Conservation (phyloP, 2,113 vertebrate species). For the Eulemur rufifrons region DNA sequence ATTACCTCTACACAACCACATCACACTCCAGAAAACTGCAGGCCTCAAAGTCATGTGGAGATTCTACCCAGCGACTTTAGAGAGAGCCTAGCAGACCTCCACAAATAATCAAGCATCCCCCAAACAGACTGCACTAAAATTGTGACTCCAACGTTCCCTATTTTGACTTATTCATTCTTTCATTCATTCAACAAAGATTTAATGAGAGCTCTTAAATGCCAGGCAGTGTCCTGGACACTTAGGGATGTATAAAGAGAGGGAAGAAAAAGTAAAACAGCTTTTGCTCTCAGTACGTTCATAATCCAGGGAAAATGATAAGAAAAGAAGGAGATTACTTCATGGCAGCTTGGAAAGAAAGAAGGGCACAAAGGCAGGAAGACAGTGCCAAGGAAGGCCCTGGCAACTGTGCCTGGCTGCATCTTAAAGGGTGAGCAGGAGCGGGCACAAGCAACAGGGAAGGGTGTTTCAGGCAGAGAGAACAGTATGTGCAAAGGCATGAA, state of each 20-base stretch:
- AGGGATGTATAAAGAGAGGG: neutral
- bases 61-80: neutral
- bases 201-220: neutral
- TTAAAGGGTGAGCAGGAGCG: neutral
- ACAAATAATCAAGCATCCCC: neutral
- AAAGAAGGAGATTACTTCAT: neutral
- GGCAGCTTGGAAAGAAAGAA: neutral
- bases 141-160: too few species aligned
- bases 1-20: neutral
- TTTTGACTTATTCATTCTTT: neutral
- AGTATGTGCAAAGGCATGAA: accelerated
- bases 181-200: neutral
- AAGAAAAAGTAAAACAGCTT: neutral
- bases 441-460: neutral
- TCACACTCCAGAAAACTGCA: neutral
- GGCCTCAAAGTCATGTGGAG: neutral
- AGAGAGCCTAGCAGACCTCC: neutral
- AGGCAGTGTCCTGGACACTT: neutral
- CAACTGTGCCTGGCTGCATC: neutral
- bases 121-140: neutral
- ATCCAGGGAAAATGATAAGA: neutral
- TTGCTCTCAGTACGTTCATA: neutral
- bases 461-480: neutral
- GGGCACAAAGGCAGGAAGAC: neutral
- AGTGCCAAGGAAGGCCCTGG: neutral